Evolutionary conservation across 23 tunicate genomes (phyloP), one percentile per base, ranked within the genome.

Genomic region (Corella eumyota): DNA sequence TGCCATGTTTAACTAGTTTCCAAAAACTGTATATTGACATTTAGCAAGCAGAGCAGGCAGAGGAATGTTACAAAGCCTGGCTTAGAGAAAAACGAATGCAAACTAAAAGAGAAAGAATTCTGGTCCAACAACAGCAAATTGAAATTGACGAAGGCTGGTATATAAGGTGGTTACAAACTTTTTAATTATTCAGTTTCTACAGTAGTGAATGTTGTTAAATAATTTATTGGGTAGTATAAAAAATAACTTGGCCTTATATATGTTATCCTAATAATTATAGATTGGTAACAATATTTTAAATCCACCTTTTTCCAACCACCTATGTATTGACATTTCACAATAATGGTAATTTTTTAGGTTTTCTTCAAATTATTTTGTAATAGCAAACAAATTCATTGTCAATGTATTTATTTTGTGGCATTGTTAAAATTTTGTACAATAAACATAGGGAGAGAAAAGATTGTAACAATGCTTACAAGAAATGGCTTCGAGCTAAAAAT

Each of bases 91-190:
- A 84, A 46, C 35, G 40, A 34, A 56, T 26, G 11, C 85, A 85
- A 56, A 66, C 64, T 26, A 74, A 80, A 45, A 78, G 71, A 57
- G 95, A 85, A 44, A 64, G 85, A 30, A 55, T 85, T 27, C 31
- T 54, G 30, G 48, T 32, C 32, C 85, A 85, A 51, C 95, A 85
- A 45, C 66, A 61, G 40, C 85, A 77, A 48, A 77, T 85, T 25
- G 85, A 85, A 40, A 60, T 40, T 7, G 95, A 76, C 50, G 95
- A 85, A 71, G 79, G 83, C 20, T 85, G 73, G 74, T 84, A 55
- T 45, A 30, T 84, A 48, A 57, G 94, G 80, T 74, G 25, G 56
- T 22, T 62, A 5, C 11, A 51, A 51, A 51, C 57, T 51, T 51
- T 17, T 51, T 17, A 20, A 13, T 5, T 27, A 40, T 51, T 7